Evolutionary conservation across 1,140 invertebrate genomes (phyloP), one percentile per base, ranked within the genome.

Genomic region (Metopolophium dirhodum): DNA sequence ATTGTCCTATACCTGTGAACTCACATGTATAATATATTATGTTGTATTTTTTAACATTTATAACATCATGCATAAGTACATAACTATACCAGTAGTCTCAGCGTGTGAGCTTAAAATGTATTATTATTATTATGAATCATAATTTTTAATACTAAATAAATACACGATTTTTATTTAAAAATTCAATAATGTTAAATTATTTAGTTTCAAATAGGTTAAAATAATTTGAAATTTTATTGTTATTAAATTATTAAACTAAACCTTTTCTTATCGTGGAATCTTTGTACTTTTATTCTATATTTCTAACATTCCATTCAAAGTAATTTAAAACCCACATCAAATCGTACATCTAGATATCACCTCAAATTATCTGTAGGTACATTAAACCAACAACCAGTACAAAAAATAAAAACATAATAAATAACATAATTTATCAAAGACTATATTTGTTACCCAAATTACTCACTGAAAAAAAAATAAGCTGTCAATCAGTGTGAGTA

Each of bases 401-500:
- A 83, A 83, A 83, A 83, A 41, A 37, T 23, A 23, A 41, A 41
- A 83, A 41, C 4, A 49, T 51, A 51, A 68, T n/a, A 68, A 61
- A 68, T 22, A 41, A 41, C 37, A 37, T 83, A 37, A 41, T 83
- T 83, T 83, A 83, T 83, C 37, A 9, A 37, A 83, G 37, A 37
- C 45, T 49, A 87, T 85, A 22, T 41, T 85, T 85, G 37, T 23
- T 85, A 37, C 23, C 37, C 20, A 88, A 51, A 88, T 88, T 51
- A 88, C n/a, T 88, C 9, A 8, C 30, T 1, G n/a, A n/a, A 54
- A 37, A 89, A 54, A 37, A 54, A 37, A n/a, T 54, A 54, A 54
- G 49, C 51, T 89, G 87, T 89, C 87, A 89, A 89, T 89, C 49
- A 54, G 35, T 54, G 37, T 54, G 9, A 87, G 30, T 87, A 47